These are phyloP conservation scores for Odontesthes bonariensis DNA, from an alignment of 2,113 vertebrate species.

Conservation along the genomic window DNA sequence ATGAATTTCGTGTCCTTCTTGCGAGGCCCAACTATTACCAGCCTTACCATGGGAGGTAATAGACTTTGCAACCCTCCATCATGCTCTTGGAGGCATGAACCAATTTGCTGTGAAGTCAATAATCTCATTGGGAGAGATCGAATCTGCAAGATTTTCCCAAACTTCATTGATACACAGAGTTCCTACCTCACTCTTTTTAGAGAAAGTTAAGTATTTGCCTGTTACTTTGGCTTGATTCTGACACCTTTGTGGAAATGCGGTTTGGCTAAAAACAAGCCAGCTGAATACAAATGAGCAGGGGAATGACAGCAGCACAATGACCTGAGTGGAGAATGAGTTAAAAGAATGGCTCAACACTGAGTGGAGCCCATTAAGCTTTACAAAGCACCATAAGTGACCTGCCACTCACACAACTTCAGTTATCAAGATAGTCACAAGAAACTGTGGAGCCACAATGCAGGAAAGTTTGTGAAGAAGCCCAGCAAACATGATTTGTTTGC, in stretches of 20 bases:
- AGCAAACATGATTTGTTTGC: background rate
- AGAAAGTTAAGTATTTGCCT: background rate
- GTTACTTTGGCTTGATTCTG: slow-evolving; percentile 16
- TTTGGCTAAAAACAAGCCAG: slow-evolving; percentile 17
- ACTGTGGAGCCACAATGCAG: background rate
- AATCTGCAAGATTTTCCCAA: slow-evolving; percentile 33
- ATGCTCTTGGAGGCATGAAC: slow-evolving; percentile 39
- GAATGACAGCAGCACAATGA: slow-evolving; percentile 49
- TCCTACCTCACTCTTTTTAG: slow-evolving; percentile 8
- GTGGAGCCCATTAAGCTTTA: slow-evolving; percentile 37
- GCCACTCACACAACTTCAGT: slow-evolving; percentile 42
- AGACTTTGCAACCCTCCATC: slow-evolving; percentile 47
- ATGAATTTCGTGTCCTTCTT: slow-evolving; percentile 42
- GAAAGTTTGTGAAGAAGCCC: background rate
- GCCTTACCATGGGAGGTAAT: slow-evolving; percentile 60
- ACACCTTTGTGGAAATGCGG: slow-evolving; percentile 16
- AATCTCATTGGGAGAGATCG: slow-evolving; percentile 46
- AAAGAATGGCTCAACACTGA: slow-evolving; percentile 26
- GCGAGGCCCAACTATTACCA: slow-evolving; percentile 43
- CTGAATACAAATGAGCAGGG: slow-evolving; percentile 47
- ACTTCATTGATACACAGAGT: slow-evolving; percentile 14
- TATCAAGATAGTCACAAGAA: slow-evolving; percentile 25
- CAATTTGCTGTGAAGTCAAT: slow-evolving; percentile 63
- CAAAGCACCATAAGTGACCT: slow-evolving; percentile 59
- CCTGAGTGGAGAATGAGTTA: slow-evolving; percentile 30